Percentiles rank a stretch among this genome's conserved stretches.
Evolutionary conservation across 2,888 invertebrate species (phyloP).

Genomic region (Chymomyza caudatula): DNA sequence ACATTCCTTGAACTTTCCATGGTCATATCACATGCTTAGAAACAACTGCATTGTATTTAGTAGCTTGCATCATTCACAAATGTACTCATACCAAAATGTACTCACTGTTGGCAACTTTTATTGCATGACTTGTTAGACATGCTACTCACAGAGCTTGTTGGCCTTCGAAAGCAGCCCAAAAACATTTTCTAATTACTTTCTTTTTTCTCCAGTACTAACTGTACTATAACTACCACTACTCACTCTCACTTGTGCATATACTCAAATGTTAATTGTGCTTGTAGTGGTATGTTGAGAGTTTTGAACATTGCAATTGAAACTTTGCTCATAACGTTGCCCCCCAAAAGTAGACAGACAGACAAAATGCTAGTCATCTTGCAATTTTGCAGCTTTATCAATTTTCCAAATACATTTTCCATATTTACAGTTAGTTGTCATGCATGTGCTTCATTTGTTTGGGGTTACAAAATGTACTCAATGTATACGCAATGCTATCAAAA

Average conservation of each 20-base stretch:
- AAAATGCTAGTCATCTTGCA: not conserved
- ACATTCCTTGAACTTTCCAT: too few relatives aligned
- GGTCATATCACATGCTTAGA: too few relatives aligned
- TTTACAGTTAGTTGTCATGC: not conserved
- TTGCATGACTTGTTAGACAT: constrained; percentile 31
- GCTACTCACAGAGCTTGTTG: constrained; percentile 32
- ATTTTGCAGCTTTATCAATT: not conserved
- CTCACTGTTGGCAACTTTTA: constrained; percentile 54
- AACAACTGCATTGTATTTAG: not conserved
- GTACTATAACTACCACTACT: too few relatives aligned
- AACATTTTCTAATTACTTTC: constrained; percentile 23
- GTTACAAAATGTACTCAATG: not conserved
- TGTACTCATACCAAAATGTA: not conserved
- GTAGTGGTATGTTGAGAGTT: constrained; percentile 8
- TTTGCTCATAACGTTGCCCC: constrained; percentile 35
- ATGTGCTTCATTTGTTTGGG: constrained; percentile 28
- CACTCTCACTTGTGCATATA: constrained; percentile 31
- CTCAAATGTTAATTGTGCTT: constrained; percentile 34
- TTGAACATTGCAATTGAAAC: constrained; percentile 41
- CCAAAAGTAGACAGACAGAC: not conserved
- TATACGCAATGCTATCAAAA: not conserved
- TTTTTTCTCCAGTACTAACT: constrained; percentile 14
- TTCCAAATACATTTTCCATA: not conserved
- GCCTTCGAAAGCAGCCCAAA: constrained; percentile 40
- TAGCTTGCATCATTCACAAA: not conserved